Base-by-base conservation (phyloP, 2,797 vertebrate species). In the Cercopithecus mitis region DNA sequence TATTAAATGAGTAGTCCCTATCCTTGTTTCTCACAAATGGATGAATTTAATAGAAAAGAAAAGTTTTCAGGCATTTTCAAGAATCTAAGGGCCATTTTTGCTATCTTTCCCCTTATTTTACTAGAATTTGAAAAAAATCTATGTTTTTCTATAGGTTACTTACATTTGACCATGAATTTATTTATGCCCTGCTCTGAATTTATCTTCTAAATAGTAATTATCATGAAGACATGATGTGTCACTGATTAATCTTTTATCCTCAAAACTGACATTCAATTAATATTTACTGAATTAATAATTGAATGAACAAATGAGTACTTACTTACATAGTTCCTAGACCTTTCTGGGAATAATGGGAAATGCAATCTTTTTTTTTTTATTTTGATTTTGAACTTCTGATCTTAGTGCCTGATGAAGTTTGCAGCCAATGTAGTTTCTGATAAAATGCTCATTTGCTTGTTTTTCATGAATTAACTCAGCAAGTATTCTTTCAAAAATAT, bases 331-430 rank as follows among this genome's bases (percentile, higher is more conserved):
- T n/a, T 85, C 20, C 33, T 55, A 14, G 50, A 80, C 13, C 33
- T 90, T 87, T 77, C 47, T 92, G 52, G 41, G 41, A 50, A 47
- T 64, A 25, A 70, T n/a, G 22, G 19, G 33, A 90, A 85, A 61
- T 85, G 30, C 13, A 96, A 43, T 52, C 12, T 58, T 82, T 95
- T 79, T 33, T 70, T 90, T 86, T 83, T 30, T 27, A 50, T 33
- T 96, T 91, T 84, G 33, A 85, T 88, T 95, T 94, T 82, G 41
- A 95, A 88, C 12, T 58, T 89, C 30, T 52, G 73, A 36, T 72
- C 55, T 79, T 61, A 64, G 43, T 47, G 13, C 33, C 88, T 83
- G 10, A 79, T 82, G 88, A 88, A 82, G 12, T 33, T 41, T 90
- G 13, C 14, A 55, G 33, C 5, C 22, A 93, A 33, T n/a, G 39